These are phyloP conservation scores for Lepilemur ruficaudatus DNA, from an alignment of 2,797 vertebrate species.

Conservation along the genomic window DNA sequence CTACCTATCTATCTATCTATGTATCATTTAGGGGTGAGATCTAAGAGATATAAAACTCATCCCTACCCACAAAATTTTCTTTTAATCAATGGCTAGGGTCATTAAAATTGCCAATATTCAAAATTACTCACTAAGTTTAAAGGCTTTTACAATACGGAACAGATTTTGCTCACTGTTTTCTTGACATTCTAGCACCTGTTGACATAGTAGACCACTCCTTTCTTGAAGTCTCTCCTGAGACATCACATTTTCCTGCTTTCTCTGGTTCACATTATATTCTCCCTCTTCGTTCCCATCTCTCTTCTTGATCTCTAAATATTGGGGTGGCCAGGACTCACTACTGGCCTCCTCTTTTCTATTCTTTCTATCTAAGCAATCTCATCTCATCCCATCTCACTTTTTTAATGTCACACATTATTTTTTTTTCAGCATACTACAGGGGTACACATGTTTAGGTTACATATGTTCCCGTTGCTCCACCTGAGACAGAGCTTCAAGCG, in stretches of 20 bases:
- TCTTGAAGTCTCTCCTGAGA: not conserved
- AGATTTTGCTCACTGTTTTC: not conserved
- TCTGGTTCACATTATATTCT: accelerated
- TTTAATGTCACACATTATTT: too few relatives aligned
- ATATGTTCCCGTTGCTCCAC: too few relatives aligned
- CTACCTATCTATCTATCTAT: not conserved
- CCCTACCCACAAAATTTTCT: not conserved
- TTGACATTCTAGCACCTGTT: not conserved
- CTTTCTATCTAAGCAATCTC: not conserved
- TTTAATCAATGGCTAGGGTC: not conserved
- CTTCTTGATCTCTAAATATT: not conserved
- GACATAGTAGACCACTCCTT: not conserved
- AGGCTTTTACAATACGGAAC: not conserved
- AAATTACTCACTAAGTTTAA: not conserved
- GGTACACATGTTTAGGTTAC: too few relatives aligned
- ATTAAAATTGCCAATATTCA: not conserved
- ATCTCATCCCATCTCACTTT: not conserved
- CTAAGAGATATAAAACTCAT: not conserved
- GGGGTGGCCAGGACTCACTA: not conserved
- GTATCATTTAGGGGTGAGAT: not conserved
- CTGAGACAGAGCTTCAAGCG: too few relatives aligned
- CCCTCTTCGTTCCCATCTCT: not conserved
- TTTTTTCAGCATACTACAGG: too few relatives aligned
- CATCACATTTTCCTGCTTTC: not conserved
- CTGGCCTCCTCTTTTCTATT: not conserved